Evolutionary conservation across 1,140 invertebrate genomes (phyloP), one percentile per base, ranked within the genome.

Genomic region (Rhopalosiphum maidis): DNA sequence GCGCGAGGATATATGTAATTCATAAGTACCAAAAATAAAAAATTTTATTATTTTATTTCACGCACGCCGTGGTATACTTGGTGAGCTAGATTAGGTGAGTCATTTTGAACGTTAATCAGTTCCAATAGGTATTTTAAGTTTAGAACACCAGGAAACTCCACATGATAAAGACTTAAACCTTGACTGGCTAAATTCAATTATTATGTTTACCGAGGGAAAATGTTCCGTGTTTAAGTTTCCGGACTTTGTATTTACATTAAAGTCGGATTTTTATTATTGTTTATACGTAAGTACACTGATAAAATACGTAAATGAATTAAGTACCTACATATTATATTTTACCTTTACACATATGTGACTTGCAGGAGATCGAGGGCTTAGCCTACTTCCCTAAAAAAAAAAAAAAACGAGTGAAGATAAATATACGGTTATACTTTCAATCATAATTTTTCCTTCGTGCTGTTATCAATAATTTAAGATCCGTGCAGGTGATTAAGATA

Each of bases 211-310:
- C 8, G 23, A 89, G 85, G 30, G 18, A 55, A 55, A 55, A 37
- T 55, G 54, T 90, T 18, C 35, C 35, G 35, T 90, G 54, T 41
- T 22, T 37, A 60, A 90, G 54, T 90, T 90, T 90, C 88, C 88
- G 51, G 88, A 55, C 37, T 55, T 22, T 1, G 18, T 51, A 7
- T 51, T n/a, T 51, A 51, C 46, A 11, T 23, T 51, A 35, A 43
- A 85, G 30, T 23, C 2, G 21, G 4, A 77, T n/a, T 86, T 15
- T 86, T 30, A 30, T 25, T 15, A 7, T 86, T 86, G 41, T n/a
- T 21, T 15, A 18, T 77, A n/a, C 15, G 15, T 77, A 68, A 77
- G 6, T 77, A n/a, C 5, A 87, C 21, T 0, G 18, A 87, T n/a
- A n/a, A 87, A 87, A 87, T 25, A 48, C 48, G 15, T 51, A 51